A percentile compares a stretch with the other conserved stretches of the same genome.
Evolutionary conservation across 2,888 invertebrate species (phyloP).

Genomic region (Polyploca ridens): DNA sequence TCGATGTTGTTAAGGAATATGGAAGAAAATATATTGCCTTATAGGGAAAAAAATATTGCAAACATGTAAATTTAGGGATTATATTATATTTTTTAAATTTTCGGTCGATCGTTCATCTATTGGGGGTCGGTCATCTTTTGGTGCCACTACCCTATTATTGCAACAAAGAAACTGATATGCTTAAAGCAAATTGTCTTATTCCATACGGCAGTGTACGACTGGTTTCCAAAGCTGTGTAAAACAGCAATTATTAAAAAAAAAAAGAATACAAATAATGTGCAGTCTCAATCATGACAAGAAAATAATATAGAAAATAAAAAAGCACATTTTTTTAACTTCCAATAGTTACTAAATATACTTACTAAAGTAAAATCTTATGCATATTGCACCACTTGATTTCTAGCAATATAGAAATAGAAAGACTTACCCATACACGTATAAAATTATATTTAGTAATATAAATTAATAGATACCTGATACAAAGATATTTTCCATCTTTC

Average conservation of each 20-base stretch:
- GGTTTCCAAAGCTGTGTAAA: slow-evolving; percentile 58
- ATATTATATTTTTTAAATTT: too few relatives aligned
- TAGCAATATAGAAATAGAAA: slow-evolving; percentile 6
- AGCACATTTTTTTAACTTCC: background rate
- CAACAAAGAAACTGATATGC: slow-evolving; percentile 60
- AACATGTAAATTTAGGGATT: too few relatives aligned
- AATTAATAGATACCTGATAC: background rate
- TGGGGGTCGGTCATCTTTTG: too few relatives aligned
- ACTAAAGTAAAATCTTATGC: background rate
- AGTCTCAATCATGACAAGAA: slow-evolving; percentile 25
- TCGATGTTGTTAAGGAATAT: too few relatives aligned
- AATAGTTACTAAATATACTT: background rate
- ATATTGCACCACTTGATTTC: slow-evolving; percentile 13
- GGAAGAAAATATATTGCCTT: too few relatives aligned
- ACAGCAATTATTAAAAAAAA: slow-evolving; percentile 37
- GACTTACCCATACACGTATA: background rate
- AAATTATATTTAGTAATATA: background rate
- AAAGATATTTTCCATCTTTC: background rate
- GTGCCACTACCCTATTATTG: too few relatives aligned
- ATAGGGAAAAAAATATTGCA: too few relatives aligned
- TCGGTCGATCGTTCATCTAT: too few relatives aligned
- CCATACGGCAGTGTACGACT: slow-evolving; percentile 77
- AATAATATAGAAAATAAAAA: background rate
- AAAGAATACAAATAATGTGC: slow-evolving; percentile 26
- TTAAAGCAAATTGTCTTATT: slow-evolving; percentile 63